Percentiles rank a stretch among this genome's conserved stretches.
These are phyloP conservation scores for Trematomus bernacchii DNA, from an alignment of 2,797 vertebrate genomes.

Conservation along the genomic window DNA sequence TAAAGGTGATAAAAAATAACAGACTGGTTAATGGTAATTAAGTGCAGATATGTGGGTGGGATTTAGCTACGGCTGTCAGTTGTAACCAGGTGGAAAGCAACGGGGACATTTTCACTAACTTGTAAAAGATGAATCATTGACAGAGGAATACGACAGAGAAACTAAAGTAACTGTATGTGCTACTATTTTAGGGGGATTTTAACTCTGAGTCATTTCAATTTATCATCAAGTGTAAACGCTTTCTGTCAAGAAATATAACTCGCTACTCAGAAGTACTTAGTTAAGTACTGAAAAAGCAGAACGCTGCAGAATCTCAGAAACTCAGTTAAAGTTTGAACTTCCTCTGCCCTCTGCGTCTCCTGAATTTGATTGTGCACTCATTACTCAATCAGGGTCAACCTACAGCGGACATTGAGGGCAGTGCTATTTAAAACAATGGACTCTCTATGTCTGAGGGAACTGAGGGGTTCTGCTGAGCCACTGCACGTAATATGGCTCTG, in stretches of 20 bases:
- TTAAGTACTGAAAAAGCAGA: slow-evolving; percentile 24
- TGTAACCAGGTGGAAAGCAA: slow-evolving; percentile 68
- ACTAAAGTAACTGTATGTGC: slow-evolving; percentile 38
- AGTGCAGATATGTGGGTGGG: slow-evolving; percentile 64
- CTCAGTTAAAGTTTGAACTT: slow-evolving; percentile 72
- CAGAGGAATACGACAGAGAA: slow-evolving; percentile 64
- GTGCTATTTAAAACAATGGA: slow-evolving; percentile 57
- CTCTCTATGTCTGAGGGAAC: slow-evolving; percentile 58
- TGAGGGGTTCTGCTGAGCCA: slow-evolving; percentile 44
- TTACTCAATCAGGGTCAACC: slow-evolving; percentile 64
- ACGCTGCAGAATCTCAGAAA: slow-evolving; percentile 43
- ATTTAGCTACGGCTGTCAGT: slow-evolving; percentile 66
- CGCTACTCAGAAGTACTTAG: slow-evolving; percentile 38
- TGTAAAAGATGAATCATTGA: slow-evolving; percentile 73
- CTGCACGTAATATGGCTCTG: slow-evolving; percentile 48
- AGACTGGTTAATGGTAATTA: slow-evolving; percentile 67
- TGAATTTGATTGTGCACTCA: slow-evolving; percentile 66
- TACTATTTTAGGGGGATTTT: slow-evolving; percentile 68
- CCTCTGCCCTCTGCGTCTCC: slow-evolving; percentile 54
- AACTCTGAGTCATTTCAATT: slow-evolving; percentile 68
- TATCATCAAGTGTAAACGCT: slow-evolving; percentile 44
- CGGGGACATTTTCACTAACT: slow-evolving; percentile 66
- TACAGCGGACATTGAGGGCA: slow-evolving; percentile 45
- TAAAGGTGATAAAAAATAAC: slow-evolving; percentile 57
- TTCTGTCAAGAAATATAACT: slow-evolving; percentile 58